Evolutionary conservation across 2,113 vertebrate genomes (phyloP).

Genomic region (Campylomormyrus tamandua): DNA sequence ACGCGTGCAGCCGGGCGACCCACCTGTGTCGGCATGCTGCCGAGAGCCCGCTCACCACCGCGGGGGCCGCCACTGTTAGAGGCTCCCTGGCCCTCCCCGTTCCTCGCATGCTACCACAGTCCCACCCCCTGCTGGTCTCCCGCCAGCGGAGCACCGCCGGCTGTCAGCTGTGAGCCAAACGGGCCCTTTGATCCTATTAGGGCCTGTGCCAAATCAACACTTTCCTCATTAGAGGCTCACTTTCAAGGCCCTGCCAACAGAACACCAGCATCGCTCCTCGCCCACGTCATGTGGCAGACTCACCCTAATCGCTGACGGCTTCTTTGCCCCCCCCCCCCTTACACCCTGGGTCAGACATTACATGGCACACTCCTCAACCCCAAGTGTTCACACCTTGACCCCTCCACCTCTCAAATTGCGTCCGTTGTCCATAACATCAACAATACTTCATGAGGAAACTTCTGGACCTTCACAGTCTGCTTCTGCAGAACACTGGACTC

Average conservation of each 20-base stretch:
- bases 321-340: background rate
- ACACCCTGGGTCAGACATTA: background rate
- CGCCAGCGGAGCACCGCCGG: conserved; percentile 61
- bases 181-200: conserved; percentile 72
- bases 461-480: background rate
- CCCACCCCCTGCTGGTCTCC: conserved; percentile 10
- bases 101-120: background rate
- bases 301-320: background rate
- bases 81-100: background rate
- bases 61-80: background rate
- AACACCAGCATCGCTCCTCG: conserved; percentile 28
- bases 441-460: background rate
- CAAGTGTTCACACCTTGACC: background rate
- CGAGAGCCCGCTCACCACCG: background rate
- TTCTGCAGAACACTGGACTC: background rate
- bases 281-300: background rate
- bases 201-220: conserved; percentile 68
- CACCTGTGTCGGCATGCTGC: background rate
- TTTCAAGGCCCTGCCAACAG: conserved; percentile 45
- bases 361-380: background rate
- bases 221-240: conserved; percentile 63
- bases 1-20: background rate
- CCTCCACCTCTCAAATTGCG: background rate
- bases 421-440: background rate
- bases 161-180: conserved; percentile 64